Percentiles rank a stretch among this genome's conserved stretches.
Conservation (phyloP, 1,140 invertebrate species). For the Trichomalopsis sarcophagae region DNA sequence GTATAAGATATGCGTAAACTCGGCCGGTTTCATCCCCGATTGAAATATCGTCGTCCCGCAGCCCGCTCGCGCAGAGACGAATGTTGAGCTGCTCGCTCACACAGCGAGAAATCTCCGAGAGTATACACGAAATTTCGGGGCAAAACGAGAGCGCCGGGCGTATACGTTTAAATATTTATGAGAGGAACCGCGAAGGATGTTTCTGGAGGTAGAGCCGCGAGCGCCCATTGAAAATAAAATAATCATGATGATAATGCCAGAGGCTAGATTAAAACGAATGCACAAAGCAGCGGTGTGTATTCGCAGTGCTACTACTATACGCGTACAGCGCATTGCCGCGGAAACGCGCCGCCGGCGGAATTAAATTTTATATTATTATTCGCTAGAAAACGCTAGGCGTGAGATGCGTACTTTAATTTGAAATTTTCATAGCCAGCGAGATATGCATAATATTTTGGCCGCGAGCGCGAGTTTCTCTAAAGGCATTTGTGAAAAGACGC, state of each 20-base stretch:
- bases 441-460: not conserved
- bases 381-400: not conserved
- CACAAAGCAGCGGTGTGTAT: not conserved
- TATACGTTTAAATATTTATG: not conserved
- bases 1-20: constrained; percentile 2
- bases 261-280: not conserved
- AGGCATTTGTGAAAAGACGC: not conserved
- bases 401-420: not conserved
- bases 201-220: too few relatives aligned
- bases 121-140: not conserved
- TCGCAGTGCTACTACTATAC: too few relatives aligned
- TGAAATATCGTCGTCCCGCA: not conserved
- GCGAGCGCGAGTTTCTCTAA: not conserved
- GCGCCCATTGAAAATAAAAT: not conserved
- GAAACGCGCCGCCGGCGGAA: too few relatives aligned
- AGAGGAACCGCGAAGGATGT: not conserved
- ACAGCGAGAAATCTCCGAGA: not conserved
- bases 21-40: not conserved
- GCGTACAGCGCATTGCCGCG: too few relatives aligned
- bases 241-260: not conserved
- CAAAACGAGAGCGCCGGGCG: not conserved
- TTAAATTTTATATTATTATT: not conserved
- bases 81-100: not conserved
- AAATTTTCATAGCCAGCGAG: not conserved
- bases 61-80: not conserved